phyloP scores from a whole-genome alignment of 1,140 invertebrate genomes.

The Melitaea cinxia region DNA sequence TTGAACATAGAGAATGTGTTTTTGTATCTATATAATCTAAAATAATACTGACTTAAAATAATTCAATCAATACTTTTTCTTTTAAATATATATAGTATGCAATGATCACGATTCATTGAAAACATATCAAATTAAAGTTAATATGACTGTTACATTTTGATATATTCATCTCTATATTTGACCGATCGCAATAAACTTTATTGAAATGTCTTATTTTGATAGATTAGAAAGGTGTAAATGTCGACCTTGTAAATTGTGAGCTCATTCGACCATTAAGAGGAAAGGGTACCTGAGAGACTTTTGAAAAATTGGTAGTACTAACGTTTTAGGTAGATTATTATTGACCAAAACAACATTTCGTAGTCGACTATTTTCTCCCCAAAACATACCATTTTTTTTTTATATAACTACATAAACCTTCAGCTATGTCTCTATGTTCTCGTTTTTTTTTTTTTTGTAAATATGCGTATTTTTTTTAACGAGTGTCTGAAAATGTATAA shows the following conservation, averaged over 20 bases:
- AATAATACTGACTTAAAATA: not conserved
- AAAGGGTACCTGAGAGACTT: too few relatives aligned
- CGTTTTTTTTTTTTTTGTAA: too few relatives aligned
- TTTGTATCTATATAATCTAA: conserved; percentile 14
- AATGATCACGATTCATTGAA: conserved; percentile 15
- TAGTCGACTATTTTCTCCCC: too few relatives aligned
- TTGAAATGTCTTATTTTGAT: conserved; percentile 40
- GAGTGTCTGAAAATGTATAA: too few relatives aligned
- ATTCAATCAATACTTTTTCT: not conserved
- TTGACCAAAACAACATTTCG: too few relatives aligned
- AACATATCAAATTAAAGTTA: conserved; percentile 32
- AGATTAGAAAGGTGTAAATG: conserved; percentile 44
- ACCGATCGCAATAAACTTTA: conserved; percentile 45
- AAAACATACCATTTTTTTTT: too few relatives aligned
- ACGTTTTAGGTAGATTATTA: too few relatives aligned
- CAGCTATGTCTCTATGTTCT: too few relatives aligned
- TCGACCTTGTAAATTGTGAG: conserved; percentile 44
- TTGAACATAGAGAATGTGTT: conserved; percentile 33
- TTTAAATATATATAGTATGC: conserved; percentile 13
- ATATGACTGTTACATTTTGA: conserved; percentile 13
- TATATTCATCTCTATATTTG: conserved; percentile 44
- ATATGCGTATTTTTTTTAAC: too few relatives aligned
- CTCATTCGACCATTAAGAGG: conserved; percentile 42
- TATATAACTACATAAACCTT: too few relatives aligned
- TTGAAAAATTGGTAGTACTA: too few relatives aligned